A percentile compares a stretch with the other conserved stretches of the same genome.
Conservation (phyloP, 2,797 vertebrate species). For the Artibeus jamaicensis region DNA sequence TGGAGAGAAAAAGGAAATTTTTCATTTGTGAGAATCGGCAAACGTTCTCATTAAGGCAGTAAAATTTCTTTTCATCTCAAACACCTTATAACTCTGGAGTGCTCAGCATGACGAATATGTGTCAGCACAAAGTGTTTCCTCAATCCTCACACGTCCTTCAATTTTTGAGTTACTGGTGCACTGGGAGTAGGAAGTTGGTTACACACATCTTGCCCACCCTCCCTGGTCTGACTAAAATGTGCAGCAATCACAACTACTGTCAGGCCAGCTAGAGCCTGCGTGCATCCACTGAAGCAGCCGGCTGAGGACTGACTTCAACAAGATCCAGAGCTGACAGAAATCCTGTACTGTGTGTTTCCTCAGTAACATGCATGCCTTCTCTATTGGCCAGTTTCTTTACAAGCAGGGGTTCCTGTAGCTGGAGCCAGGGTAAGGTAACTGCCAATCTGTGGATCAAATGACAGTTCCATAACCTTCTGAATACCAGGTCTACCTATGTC, state of each 20-base stretch:
- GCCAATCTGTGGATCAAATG: constrained; percentile 91
- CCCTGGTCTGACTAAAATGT: constrained; percentile 93
- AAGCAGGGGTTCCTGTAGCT: constrained; percentile 94
- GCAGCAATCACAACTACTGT: constrained; percentile 94
- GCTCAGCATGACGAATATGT: constrained; percentile 45
- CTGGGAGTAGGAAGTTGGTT: constrained; percentile 85
- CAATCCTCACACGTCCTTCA: constrained; percentile 84
- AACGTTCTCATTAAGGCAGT: constrained; percentile 72
- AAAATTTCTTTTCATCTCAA: neutral
- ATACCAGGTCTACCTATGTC: constrained; percentile 96
- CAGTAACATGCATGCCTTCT: constrained; percentile 96
- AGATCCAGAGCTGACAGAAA: constrained; percentile 94
- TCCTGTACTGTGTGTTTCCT: constrained; percentile 97
- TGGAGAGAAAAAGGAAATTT: constrained; percentile 53
- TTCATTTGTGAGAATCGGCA: constrained; percentile 43
- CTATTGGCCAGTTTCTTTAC: constrained; percentile 94
- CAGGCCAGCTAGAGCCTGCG: constrained; percentile 89
- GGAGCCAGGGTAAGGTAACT: constrained; percentile 94
- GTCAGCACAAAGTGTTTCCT: constrained; percentile 41
- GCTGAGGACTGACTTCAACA: constrained; percentile 93
- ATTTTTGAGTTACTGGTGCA: constrained; percentile 84
- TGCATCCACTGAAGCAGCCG: constrained; percentile 89
- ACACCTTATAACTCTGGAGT: constrained; percentile 70
- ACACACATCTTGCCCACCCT: constrained; percentile 87
- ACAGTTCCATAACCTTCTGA: constrained; percentile 96